Base-by-base conservation (phyloP, 2,797 vertebrate genomes). In the Coendou prehensilis region DNA sequence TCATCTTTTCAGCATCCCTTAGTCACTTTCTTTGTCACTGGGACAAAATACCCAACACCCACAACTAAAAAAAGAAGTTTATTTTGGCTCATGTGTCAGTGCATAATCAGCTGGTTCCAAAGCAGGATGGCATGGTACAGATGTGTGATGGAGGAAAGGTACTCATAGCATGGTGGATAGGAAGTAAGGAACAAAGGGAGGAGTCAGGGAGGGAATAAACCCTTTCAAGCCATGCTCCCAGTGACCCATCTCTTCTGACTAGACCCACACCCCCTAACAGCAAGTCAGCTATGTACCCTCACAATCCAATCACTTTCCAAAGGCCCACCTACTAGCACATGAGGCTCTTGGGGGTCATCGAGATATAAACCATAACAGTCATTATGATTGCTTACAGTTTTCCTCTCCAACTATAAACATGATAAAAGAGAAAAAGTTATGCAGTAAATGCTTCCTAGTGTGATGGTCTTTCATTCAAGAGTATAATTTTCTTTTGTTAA, bases 351-450 rank as follows among this genome's bases (percentile, higher is more conserved):
- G 15, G 2, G 67, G 67, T 37, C 3, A 2, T 69, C 3, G 6
- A n/a, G 26, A 37, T 69, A 71, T 37, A 37, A 20, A 37, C 2
- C 5, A 9, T 1, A 52, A 78, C 61, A n/a, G 81, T 69, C 85
- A 89, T 63, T 88, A 92, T 63, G 56, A 85, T 59, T 63, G 80
- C 5, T 28, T 75, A 63, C 11, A 96, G 73, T 91, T 93, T 94
- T 86, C 26, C 30, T 91, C n/a, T 89, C 71, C 9, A 22, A 80
- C 57, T 89, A 9, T 67, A 57, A 89, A 69, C 23, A 61, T 30
- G 30, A 88, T 63, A 52, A 78, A 5, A 41, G 5, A n/a, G 6
- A 37, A 90, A 96, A 37, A 6, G 5, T 59, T 83, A 75, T 86
- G 8, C 10, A 47, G 45, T 79, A 85, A 91, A 61, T 92, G 13